Base-by-base conservation (phyloP, 2,797 vertebrate genomes). In the Molossus alvarezi region DNA sequence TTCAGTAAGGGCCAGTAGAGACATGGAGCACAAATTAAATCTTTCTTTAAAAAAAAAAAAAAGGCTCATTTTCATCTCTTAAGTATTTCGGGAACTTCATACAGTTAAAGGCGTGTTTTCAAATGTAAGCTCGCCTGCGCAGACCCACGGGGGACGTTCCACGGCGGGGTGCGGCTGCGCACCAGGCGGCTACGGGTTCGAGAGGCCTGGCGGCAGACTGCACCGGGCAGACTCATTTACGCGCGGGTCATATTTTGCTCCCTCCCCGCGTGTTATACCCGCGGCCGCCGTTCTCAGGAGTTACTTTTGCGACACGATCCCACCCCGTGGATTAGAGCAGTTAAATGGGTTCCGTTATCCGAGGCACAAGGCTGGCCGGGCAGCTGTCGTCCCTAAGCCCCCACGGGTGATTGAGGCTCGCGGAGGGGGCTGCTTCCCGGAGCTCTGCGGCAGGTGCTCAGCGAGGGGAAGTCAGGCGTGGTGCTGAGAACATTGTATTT, bases 371-470 rank as follows among this genome's bases (percentile, higher is more conserved):
- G 14, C 65, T 95, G 71, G 92, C 73, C 80, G 92, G 96, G 83
- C 55, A 95, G 84, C 72, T 82, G 0, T 14, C 65, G 9, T 88
- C 95, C 91, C 82, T 67, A 91, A 98, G 96, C 96, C 77, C 53
- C 93, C 23, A 33, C 4, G 89, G 81, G 86, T 91, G 92, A 98
- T 94, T 87, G 91, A 96, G 97, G 95, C 82, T 96, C 81, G 94
- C 79, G 86, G 29, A 0, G 20, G 41, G 85, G 73, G 79, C 48
- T 45, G 64, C 81, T n/a, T 41, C 0, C 1, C 83, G 27, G 5
- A 60, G 92, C 71, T 75, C 53, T 45, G 64, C 79, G 86, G 89
- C 82, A 86, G 58, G 51, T 60, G 53, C 45, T n/a, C 58, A 64
- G 45, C 73, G 48, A 90, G 85, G 88, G 72, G 60, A 86, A 71